Conservation (phyloP, 2,888 invertebrate species). For the Ariolimax columbianus region DNA sequence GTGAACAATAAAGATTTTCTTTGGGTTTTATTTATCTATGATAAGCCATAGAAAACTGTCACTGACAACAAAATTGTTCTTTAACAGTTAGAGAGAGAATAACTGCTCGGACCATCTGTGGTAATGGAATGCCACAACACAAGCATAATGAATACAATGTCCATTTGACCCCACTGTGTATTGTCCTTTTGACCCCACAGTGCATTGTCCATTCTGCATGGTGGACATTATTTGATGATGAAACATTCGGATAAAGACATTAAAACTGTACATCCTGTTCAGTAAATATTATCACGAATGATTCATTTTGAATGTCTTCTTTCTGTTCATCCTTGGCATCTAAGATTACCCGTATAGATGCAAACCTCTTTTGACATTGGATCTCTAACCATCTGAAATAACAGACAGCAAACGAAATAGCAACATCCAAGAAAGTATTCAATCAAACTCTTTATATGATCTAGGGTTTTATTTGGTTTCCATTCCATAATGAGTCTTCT, state of each 20-base stretch:
- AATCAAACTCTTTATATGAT: neutral
- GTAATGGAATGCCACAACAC: conserved; percentile 22
- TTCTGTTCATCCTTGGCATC: neutral
- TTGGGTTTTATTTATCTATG: conserved; percentile 27
- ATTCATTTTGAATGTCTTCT: neutral
- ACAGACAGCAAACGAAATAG: neutral
- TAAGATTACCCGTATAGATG: conserved; percentile 7
- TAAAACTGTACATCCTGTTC: neutral
- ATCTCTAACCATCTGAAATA: neutral
- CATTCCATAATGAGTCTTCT: neutral
- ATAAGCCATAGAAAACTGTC: neutral
- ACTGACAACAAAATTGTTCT: neutral
- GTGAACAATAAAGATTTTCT: conserved; percentile 1
- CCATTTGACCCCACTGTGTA: neutral
- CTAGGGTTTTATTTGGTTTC: neutral
- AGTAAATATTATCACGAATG: conserved; percentile 1
- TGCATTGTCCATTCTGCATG: neutral
- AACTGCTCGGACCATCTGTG: conserved; percentile 16
- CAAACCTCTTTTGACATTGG: neutral
- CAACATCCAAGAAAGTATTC: neutral
- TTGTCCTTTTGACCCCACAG: no score
- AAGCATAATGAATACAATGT: neutral
- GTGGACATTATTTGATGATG: neutral
- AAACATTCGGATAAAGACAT: neutral
- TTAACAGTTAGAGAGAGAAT: neutral